Evolutionary conservation across 2,888 invertebrate genomes (phyloP).

Genomic region (Fragum fragum): DNA sequence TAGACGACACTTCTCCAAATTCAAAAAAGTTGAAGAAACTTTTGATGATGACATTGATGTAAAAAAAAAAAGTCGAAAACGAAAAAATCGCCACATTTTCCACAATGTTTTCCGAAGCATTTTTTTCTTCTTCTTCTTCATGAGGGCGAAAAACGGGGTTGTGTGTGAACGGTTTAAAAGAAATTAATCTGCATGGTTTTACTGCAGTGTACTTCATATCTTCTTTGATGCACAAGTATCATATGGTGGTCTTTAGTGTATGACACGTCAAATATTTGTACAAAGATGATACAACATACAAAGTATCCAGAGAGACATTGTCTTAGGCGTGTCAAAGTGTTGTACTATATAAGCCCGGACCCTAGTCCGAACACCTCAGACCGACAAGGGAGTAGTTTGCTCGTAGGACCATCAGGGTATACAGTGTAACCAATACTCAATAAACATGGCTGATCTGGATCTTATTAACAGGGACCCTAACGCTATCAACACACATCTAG

Average conservation of each 20-base stretch:
- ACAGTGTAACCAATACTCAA: neutral
- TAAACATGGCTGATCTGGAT: constrained; percentile 80
- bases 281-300: constrained; percentile 6
- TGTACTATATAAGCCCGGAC: neutral
- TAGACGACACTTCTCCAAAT: no score
- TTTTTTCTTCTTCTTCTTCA: no score
- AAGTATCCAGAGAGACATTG: constrained; percentile 5
- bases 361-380: constrained; percentile 5
- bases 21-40: no score
- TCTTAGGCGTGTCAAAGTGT: neutral
- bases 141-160: no score
- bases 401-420: neutral
- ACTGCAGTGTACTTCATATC: no score
- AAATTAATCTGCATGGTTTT: no score
- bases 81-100: no score
- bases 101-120: no score
- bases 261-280: neutral
- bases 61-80: no score
- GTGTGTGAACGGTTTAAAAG: no score
- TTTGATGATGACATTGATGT: no score
- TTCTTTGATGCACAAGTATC: no score
- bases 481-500: constrained; percentile 91
- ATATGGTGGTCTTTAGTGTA: neutral
- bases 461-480: constrained; percentile 92
- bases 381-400: neutral